A percentile compares a stretch with the other conserved stretches of the same genome.
Evolutionary conservation across 1,140 invertebrate species (phyloP).

Genomic region (Samia ricini): DNA sequence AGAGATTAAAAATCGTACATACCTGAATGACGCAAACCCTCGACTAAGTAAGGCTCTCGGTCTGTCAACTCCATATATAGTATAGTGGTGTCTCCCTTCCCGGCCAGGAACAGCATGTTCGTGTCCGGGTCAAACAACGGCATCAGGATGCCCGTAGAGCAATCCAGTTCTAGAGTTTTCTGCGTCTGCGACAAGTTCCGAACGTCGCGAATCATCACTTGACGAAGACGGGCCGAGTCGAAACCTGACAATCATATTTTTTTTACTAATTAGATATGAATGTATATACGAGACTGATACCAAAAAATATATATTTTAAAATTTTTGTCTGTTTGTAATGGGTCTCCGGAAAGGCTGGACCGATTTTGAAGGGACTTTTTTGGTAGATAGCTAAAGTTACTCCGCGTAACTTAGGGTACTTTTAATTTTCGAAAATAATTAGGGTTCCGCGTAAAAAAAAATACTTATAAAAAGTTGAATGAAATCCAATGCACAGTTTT

Average conservation of each 20-base stretch:
- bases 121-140: constrained; percentile 94
- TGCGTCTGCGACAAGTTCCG: constrained; percentile 88
- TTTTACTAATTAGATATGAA: too few relatives aligned
- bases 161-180: constrained; percentile 89
- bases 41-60: constrained; percentile 89
- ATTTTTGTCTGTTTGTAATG: too few relatives aligned
- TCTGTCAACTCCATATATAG: constrained; percentile 91
- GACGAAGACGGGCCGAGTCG: constrained; percentile 86
- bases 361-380: too few relatives aligned
- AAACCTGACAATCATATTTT: constrained; percentile 77
- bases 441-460: too few relatives aligned
- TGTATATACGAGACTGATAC: too few relatives aligned
- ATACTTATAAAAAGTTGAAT: too few relatives aligned
- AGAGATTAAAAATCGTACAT: constrained; percentile 26
- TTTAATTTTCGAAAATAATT: too few relatives aligned
- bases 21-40: constrained; percentile 87
- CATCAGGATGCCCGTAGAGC: constrained; percentile 94
- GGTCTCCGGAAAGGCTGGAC: too few relatives aligned
- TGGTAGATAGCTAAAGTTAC: too few relatives aligned
- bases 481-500: too few relatives aligned
- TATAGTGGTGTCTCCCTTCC: constrained; percentile 95
- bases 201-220: constrained; percentile 92
- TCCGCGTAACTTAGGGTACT: too few relatives aligned
- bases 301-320: too few relatives aligned
- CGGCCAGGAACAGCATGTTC: constrained; percentile 94